These are phyloP conservation scores for Lepidochrysops patricia DNA, from an alignment of 2,888 invertebrate species.

Conservation along the genomic window DNA sequence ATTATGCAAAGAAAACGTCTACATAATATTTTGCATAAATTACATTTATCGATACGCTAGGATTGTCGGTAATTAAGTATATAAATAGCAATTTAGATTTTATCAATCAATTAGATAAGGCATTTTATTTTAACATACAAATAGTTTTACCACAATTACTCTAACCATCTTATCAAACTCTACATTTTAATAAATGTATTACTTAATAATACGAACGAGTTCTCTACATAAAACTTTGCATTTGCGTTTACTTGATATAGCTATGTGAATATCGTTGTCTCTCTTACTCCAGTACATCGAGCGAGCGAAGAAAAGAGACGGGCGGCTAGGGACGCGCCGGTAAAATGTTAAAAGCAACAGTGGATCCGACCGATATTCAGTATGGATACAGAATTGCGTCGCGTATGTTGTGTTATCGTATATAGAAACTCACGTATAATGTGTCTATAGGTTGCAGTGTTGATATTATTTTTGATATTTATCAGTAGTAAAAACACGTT, in stretches of 20 bases:
- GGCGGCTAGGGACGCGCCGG: slow-evolving; percentile 41
- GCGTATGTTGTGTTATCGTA: slow-evolving; percentile 36
- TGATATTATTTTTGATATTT: slow-evolving; percentile 38
- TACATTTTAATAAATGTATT: slow-evolving; percentile 20
- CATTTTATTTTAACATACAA: background rate
- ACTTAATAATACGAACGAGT: slow-evolving; percentile 17
- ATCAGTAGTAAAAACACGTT: slow-evolving; percentile 20
- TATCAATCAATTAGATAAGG: background rate
- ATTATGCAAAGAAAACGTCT: background rate
- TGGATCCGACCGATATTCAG: slow-evolving; percentile 65
- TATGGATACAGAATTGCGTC: slow-evolving; percentile 51
- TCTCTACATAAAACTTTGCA: slow-evolving; percentile 19
- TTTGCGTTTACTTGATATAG: slow-evolving; percentile 21
- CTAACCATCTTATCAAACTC: slow-evolving; percentile 22
- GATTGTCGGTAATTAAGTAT: background rate
- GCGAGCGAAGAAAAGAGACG: slow-evolving; percentile 47
- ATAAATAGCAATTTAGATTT: background rate
- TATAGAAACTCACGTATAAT: slow-evolving; percentile 50
- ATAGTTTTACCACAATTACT: background rate
- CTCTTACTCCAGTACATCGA: slow-evolving; percentile 36
- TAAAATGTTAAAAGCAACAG: slow-evolving; percentile 72
- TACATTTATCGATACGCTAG: background rate
- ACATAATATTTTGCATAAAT: background rate
- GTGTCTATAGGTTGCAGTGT: slow-evolving; percentile 58
- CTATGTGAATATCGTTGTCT: slow-evolving; percentile 36